These are phyloP conservation scores for Petrocephalus microphthalmus DNA, from an alignment of 2,113 vertebrate species.

Conservation along the genomic window DNA sequence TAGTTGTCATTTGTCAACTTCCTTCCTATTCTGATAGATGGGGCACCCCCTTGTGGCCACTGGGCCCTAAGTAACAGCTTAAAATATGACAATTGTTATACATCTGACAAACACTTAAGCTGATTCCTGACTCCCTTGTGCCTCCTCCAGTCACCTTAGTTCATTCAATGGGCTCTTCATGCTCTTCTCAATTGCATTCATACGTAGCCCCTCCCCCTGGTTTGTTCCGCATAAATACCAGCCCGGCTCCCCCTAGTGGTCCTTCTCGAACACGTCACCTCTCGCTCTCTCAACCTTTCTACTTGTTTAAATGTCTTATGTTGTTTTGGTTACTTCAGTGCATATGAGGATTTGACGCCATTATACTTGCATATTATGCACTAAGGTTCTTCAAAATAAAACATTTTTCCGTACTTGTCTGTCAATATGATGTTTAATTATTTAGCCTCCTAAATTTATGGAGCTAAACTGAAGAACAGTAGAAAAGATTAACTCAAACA, in stretches of 20 bases:
- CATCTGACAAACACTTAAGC: background rate
- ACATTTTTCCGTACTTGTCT: constrained; percentile 22
- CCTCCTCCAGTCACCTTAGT: background rate
- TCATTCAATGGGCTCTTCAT: background rate
- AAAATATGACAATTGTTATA: background rate
- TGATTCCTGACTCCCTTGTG: background rate
- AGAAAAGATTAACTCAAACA: background rate
- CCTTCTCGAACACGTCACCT: background rate
- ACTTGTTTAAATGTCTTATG: background rate
- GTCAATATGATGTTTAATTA: background rate
- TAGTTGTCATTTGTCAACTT: background rate
- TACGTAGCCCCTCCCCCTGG: background rate
- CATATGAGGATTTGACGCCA: background rate
- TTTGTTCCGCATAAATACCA: background rate
- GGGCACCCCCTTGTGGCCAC: background rate
- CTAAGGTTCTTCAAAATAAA: constrained; percentile 20
- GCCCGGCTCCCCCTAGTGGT: background rate
- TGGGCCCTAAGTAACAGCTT: background rate
- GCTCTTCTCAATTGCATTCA: background rate
- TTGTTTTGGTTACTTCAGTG: background rate
- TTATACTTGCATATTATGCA: background rate
- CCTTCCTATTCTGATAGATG: background rate
- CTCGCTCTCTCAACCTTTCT: background rate
- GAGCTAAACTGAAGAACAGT: background rate
- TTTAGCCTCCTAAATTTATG: background rate